Evolutionary conservation across 2,888 invertebrate genomes (phyloP).

Genomic region (Cheilosia grossa): DNA sequence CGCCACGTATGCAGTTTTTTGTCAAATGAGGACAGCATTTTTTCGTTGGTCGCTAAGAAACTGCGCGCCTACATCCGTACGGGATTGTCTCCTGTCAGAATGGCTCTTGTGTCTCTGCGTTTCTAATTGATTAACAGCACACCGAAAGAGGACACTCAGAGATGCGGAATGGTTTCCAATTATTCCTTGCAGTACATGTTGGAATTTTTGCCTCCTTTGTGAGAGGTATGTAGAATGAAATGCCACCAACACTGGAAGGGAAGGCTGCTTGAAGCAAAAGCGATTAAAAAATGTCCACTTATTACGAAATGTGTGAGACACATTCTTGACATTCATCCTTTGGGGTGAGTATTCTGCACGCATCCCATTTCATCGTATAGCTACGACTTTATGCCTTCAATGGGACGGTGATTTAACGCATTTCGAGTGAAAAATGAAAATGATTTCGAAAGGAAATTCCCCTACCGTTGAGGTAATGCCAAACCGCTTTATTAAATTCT

Average conservation of each 20-base stretch:
- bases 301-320: conserved; percentile 32
- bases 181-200: conserved; percentile 5
- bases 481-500: conserved; percentile 63
- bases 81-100: neutral
- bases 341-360: neutral
- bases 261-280: conserved; percentile 55
- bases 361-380: neutral
- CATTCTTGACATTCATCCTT: conserved; percentile 32
- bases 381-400: neutral
- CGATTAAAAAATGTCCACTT: conserved; percentile 39
- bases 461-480: conserved; percentile 28
- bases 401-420: conserved; percentile 16
- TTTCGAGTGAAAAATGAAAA: conserved; percentile 29
- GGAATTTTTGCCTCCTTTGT: neutral
- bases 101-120: conserved; percentile 24
- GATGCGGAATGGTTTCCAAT: conserved; percentile 47
- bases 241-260: neutral
- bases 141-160: conserved; percentile 8
- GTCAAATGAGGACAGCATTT: neutral
- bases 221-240: neutral
- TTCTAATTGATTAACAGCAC: conserved; percentile 51
- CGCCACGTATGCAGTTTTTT: conserved; percentile 32
- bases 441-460: conserved; percentile 29
- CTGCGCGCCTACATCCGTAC: neutral
- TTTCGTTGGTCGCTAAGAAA: conserved; percentile 2